These are phyloP conservation scores for Herpetotheres cachinnans DNA, from an alignment of 2,113 vertebrate genomes.

Conservation along the genomic window DNA sequence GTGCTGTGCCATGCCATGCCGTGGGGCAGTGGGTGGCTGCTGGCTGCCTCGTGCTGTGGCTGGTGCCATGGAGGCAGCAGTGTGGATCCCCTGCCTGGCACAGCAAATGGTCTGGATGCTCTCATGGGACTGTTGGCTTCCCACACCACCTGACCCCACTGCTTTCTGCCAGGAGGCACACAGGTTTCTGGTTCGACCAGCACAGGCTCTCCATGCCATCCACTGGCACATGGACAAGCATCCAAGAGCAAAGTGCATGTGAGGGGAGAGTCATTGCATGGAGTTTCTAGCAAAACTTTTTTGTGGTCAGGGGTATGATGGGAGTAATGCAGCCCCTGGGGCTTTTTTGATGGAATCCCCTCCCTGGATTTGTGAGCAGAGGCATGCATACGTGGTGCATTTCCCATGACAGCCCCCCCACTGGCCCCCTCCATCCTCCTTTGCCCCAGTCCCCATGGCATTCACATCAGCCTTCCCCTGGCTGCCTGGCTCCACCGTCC, in stretches of 20 bases:
- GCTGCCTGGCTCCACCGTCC: fast-evolving
- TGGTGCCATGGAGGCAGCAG: neutral
- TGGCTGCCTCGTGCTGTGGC: fast-evolving
- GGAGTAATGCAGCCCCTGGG: neutral
- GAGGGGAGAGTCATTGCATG: neutral
- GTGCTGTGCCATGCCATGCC: neutral
- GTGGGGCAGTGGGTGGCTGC: neutral
- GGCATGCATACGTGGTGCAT: neutral
- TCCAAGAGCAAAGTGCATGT: fast-evolving
- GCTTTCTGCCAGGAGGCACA: neutral
- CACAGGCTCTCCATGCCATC: neutral
- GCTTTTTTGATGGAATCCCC: neutral
- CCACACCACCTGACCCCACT: neutral
- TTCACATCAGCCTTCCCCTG: fast-evolving
- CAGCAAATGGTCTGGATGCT: neutral
- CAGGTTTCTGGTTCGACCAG: fast-evolving
- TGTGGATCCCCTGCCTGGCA: neutral
- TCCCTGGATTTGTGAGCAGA: neutral
- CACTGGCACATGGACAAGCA: neutral
- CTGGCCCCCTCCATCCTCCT: neutral
- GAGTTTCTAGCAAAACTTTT: neutral
- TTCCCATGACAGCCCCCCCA: fast-evolving
- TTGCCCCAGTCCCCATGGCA: fast-evolving
- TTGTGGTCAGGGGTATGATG: neutral
- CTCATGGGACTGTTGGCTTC: neutral